Evolutionary conservation across 2,888 invertebrate genomes (phyloP).

Genomic region (Anagyrus pseudococci): DNA sequence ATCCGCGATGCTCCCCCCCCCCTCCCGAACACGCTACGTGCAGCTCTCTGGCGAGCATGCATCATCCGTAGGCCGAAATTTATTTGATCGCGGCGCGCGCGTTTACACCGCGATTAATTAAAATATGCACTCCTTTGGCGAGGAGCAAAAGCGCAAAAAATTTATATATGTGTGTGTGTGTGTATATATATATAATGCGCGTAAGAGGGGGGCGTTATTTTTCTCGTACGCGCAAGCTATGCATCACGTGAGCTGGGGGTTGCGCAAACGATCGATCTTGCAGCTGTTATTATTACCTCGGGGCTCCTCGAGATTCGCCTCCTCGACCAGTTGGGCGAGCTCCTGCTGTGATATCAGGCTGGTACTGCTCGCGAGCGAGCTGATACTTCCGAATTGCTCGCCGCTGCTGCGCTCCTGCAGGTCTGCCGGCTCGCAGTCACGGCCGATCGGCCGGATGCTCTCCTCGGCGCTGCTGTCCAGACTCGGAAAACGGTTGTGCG

Average conservation of each 20-base stretch:
- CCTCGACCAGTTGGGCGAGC: conserved; percentile 71
- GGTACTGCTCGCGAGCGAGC: conserved; percentile 67
- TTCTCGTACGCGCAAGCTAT: not conserved
- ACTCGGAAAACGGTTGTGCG: conserved; percentile 64
- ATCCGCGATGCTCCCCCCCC: no score
- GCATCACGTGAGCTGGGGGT: not conserved
- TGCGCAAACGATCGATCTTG: conserved; percentile 11
- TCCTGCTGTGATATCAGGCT: conserved; percentile 69
- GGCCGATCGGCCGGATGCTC: conserved; percentile 43
- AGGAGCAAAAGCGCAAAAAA: not conserved
- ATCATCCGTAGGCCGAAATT: no score
- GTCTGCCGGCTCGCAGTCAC: conserved; percentile 28
- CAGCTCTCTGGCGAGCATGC: no score
- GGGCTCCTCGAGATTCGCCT: conserved; percentile 71
- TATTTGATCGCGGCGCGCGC: not conserved
- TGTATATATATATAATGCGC: no score
- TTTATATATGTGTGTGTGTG: not conserved
- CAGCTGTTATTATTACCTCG: conserved; percentile 37
- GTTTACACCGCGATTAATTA: not conserved
- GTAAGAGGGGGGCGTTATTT: no score
- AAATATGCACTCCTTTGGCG: not conserved
- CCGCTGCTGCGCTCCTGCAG: conserved; percentile 35
- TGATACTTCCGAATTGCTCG: conserved; percentile 66
- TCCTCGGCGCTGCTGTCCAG: conserved; percentile 66
- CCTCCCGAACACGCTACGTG: no score